Evolutionary conservation across 2,797 vertebrate genomes (phyloP).

Genomic region (Neosalanx taihuensis): DNA sequence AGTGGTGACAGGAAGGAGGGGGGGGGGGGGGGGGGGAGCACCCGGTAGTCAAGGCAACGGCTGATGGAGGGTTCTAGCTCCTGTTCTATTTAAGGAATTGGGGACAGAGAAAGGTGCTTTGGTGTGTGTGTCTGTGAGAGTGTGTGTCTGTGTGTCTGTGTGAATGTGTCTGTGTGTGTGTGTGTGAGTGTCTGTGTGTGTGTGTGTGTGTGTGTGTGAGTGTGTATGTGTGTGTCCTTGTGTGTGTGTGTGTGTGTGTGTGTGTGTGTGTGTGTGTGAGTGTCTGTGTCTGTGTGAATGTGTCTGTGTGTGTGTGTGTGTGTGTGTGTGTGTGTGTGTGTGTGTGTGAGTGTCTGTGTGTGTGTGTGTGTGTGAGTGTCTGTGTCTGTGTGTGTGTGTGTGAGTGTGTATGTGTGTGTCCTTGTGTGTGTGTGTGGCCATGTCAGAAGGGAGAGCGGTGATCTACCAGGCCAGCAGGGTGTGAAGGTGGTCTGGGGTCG

Average conservation of each 20-base stretch:
- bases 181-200: too few species aligned
- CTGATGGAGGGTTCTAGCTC: slow-evolving; percentile 60
- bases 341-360: slow-evolving; percentile 25
- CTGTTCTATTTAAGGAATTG: slow-evolving; percentile 71
- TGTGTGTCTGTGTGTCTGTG: too few species aligned
- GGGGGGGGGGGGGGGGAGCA: slow-evolving; percentile 23
- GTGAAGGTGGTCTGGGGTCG: slow-evolving; percentile 88
- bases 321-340: too few species aligned
- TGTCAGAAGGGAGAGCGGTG: not conserved
- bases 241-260: slow-evolving; percentile 1
- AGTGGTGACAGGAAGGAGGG: slow-evolving; percentile 42
- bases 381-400: too few species aligned
- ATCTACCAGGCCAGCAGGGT: slow-evolving; percentile 88
- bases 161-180: too few species aligned
- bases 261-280: not conserved
- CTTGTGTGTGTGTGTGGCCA: too few species aligned
- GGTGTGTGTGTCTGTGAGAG: too few species aligned
- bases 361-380: too few species aligned
- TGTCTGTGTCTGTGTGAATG: not conserved
- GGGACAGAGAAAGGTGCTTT: slow-evolving; percentile 57
- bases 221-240: slow-evolving; percentile 5
- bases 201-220: too few species aligned
- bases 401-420: too few species aligned
- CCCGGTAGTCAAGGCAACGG: slow-evolving; percentile 72
- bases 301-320: too few species aligned